Percentiles rank a stretch among this genome's conserved stretches.
Conservation (phyloP, 2,113 vertebrate genomes). For the Pteropus alecto region DNA sequence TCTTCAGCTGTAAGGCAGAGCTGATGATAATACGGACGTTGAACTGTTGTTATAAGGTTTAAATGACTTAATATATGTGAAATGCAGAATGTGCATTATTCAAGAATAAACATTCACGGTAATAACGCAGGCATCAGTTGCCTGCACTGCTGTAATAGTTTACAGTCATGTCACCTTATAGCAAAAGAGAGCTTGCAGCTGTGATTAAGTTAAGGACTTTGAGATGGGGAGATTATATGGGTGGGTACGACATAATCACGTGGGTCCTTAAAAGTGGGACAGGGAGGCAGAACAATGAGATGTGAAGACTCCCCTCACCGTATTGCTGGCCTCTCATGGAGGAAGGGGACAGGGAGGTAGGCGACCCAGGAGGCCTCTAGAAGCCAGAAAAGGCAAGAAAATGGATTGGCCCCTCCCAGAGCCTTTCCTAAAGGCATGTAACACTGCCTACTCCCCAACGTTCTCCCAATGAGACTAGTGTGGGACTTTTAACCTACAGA, state of each 20-base stretch:
- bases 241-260: not conserved
- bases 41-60: not conserved
- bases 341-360: not conserved
- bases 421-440: not conserved
- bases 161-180: not conserved
- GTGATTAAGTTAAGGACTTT: not conserved
- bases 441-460: not conserved
- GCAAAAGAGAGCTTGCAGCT: not conserved
- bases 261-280: not conserved
- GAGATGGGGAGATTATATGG: not conserved
- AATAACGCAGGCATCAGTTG: not conserved
- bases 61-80: not conserved
- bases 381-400: not conserved
- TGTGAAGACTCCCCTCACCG: rapidly evolving
- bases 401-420: not conserved
- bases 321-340: not conserved
- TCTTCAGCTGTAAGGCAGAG: not conserved
- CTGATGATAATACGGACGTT: not conserved
- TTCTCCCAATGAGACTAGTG: not conserved
- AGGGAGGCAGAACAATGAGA: not conserved
- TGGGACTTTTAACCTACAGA: not conserved
- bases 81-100: not conserved
- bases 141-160: not conserved
- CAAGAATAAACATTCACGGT: not conserved
- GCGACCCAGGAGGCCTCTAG: not conserved